These are phyloP conservation scores for Crypturellus undulatus DNA, from an alignment of 2,113 vertebrate species.

Conservation along the genomic window DNA sequence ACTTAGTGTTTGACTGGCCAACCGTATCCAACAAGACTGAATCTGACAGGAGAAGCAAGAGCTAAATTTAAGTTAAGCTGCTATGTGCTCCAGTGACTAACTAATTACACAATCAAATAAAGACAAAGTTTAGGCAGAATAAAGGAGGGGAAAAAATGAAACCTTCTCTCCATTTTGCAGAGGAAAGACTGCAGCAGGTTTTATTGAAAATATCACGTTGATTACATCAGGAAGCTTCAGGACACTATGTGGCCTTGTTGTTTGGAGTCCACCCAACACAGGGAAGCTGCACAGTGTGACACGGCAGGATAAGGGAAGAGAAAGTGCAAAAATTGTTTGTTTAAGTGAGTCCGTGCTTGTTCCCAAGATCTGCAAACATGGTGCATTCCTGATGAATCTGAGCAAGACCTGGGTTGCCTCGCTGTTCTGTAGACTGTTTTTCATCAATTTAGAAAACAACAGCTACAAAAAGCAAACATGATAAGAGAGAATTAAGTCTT, in stretches of 20 bases:
- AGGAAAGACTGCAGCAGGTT: neutral
- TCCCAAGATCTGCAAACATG: neutral
- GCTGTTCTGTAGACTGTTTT: neutral
- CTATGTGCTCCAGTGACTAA: neutral
- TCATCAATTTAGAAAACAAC: neutral
- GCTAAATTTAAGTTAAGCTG: conserved; percentile 26
- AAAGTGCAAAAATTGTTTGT: neutral
- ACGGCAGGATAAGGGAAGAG: neutral
- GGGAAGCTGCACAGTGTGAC: neutral
- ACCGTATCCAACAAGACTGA: neutral
- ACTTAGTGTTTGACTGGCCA: neutral
- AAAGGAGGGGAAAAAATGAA: neutral
- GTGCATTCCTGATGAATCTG: neutral
- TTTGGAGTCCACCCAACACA: neutral
- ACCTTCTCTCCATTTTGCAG: neutral
- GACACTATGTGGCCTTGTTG: rapidly evolving
- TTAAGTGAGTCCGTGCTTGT: neutral
- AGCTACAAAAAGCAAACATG: neutral
- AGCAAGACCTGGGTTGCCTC: neutral
- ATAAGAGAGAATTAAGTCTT: neutral
- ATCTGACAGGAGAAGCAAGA: neutral
- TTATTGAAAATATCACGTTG: conserved; percentile 15
- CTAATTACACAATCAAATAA: conserved; percentile 22
- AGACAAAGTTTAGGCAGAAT: conserved; percentile 17
- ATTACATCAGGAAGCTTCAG: neutral